These are phyloP conservation scores for Amphibalanus amphitrite DNA, from an alignment of 1,140 invertebrate species.

Conservation along the genomic window DNA sequence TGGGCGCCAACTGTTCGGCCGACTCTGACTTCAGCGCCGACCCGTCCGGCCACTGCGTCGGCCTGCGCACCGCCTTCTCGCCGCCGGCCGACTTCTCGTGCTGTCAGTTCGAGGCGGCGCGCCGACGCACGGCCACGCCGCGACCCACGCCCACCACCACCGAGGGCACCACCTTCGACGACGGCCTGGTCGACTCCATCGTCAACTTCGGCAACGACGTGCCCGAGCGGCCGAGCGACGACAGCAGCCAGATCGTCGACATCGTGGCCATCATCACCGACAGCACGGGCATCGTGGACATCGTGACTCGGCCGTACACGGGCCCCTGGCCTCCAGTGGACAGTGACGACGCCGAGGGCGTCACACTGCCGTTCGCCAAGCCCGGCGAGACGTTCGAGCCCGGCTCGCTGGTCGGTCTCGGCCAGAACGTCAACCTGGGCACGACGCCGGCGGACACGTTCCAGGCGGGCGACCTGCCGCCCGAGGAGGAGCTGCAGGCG, in stretches of 20 bases:
- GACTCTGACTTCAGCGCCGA: conserved; percentile 30
- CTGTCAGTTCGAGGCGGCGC: conserved; percentile 18
- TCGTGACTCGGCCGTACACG: conserved; percentile 15
- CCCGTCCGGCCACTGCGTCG: conserved; percentile 26
- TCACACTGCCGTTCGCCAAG: conserved; percentile 3
- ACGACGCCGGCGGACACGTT: background rate
- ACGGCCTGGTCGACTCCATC: background rate
- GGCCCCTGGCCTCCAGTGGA: background rate
- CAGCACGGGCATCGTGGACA: conserved; percentile 14
- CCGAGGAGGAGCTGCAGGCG: background rate
- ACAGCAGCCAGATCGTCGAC: conserved; percentile 11
- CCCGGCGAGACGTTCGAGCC: background rate
- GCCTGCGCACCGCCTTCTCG: conserved; percentile 28
- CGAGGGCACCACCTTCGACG: background rate
- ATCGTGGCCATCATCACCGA: conserved; percentile 17
- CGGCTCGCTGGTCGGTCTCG: background rate
- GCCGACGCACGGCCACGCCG: conserved; percentile 9
- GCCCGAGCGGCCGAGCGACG: background rate
- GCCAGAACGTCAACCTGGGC: background rate
- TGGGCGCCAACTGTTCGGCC: conserved; percentile 25
- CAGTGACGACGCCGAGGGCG: background rate
- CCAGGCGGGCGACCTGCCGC: background rate
- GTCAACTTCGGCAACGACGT: background rate
- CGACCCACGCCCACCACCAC: conserved; percentile 6
- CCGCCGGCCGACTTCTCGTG: conserved; percentile 28